Base-by-base conservation (phyloP, 2,888 invertebrate species). In the Pterostichus niger region DNA sequence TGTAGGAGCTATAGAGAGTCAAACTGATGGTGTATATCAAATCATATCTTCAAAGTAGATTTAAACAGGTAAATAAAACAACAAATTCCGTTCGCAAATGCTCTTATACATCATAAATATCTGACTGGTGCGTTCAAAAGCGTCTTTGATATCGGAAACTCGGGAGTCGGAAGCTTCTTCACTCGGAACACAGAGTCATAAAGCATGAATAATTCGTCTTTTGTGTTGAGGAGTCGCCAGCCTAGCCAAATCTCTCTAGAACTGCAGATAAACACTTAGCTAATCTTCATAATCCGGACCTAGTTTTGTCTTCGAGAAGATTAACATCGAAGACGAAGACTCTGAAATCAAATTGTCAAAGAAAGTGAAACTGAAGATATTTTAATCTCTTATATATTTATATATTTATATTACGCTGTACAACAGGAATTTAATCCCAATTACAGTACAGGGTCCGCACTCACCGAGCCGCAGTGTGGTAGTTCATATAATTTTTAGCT, bases 191-290 rank as follows among this genome's bases (percentile, higher is more conserved):
- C 40, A 49, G 31, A 82, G 73, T 73, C 61, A 82, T 82, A 82
- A 75, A 56, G 75, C 82, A 82, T 82, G 46, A 56, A 82, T 82
- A 82, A 82, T 82, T 59, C 75, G 56, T 46, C 82, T 75, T 82
- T 82, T 82, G 82, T 82, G 52, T 44, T 2, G 61, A 1, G 17
- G 31, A 35, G 31, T 78, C 59, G 56, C 24, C n/a, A 6, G 56
- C n/a, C 52, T 6, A 6, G 56, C n/a, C 52, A 68, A 79, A 79
- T 79, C 79, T 77, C 44, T 9, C 54, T 13, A 56, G 56, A 77
- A 77, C 40, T 77, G 52, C 15, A 75, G 75, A 75, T 75, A 75
- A 77, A 77, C 56, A 77, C 59, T 40, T 7, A 0, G 77, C 59
- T 77, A 77, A 77, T 77, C 77, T 77, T 77, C 56, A 56, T 56